Conservation (phyloP, 1,140 invertebrate genomes). For the Eumeta japonica region DNA sequence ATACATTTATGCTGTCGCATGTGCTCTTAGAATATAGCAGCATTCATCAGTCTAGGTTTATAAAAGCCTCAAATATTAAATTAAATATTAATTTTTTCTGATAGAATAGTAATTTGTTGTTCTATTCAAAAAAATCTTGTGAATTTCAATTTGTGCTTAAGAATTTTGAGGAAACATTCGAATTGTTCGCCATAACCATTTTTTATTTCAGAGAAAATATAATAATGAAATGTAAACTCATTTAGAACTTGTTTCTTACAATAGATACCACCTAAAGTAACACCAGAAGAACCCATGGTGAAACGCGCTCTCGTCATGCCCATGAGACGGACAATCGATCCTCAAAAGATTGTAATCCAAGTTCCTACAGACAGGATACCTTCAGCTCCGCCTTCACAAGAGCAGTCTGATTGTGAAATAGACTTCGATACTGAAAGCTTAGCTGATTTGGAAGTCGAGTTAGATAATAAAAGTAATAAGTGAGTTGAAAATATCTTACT, state of each 20-base stretch:
- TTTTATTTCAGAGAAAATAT: neutral
- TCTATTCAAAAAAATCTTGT: too few relatives aligned
- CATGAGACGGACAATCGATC: constrained; percentile 38
- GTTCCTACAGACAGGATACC: constrained; percentile 29
- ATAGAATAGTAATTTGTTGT: too few relatives aligned
- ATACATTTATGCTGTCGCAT: too few relatives aligned
- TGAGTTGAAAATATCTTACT: too few relatives aligned
- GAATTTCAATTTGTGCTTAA: too few relatives aligned
- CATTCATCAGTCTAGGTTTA: too few relatives aligned
- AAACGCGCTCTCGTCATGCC: constrained; percentile 44
- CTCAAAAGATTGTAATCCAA: constrained; percentile 51
- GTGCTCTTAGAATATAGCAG: too few relatives aligned
- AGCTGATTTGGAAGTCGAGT: constrained; percentile 31
- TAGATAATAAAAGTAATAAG: constrained; percentile 26
- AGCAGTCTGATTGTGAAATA: constrained; percentile 11
- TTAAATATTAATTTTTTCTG: too few relatives aligned
- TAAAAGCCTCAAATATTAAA: too few relatives aligned
- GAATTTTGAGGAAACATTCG: too few relatives aligned
- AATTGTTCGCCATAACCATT: too few relatives aligned
- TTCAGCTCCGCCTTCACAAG: constrained; percentile 7
- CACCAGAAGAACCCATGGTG: constrained; percentile 25
- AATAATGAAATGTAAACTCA: neutral
- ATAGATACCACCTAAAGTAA: constrained; percentile 48
- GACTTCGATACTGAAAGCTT: constrained; percentile 29
- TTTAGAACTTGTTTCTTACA: too few relatives aligned